Evolutionary conservation across 2,888 invertebrate genomes (phyloP).

Genomic region (Zonitis immaculata): DNA sequence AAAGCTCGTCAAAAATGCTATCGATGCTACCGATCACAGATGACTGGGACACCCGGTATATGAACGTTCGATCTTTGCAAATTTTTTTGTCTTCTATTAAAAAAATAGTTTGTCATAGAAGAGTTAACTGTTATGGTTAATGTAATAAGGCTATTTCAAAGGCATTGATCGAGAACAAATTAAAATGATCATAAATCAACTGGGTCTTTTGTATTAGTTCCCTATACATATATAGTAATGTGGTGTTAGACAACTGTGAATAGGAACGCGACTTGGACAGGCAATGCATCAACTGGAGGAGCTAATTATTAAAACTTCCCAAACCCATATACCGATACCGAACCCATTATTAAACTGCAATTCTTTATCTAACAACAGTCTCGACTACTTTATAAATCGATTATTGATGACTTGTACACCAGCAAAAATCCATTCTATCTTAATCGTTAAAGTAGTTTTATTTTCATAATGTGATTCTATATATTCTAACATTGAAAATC

Average conservation of each 20-base stretch:
- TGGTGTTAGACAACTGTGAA: too few species aligned
- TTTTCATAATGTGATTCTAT: too few species aligned
- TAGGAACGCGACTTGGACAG: constrained; percentile 20
- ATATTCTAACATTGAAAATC: too few species aligned
- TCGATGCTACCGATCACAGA: too few species aligned
- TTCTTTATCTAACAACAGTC: constrained; percentile 23
- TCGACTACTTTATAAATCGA: constrained; percentile 24
- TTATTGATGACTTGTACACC: constrained; percentile 23
- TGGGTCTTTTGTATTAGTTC: constrained; percentile 16
- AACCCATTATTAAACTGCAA: constrained; percentile 24
- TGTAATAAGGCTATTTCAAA: neutral
- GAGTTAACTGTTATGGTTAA: neutral
- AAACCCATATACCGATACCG: constrained; percentile 17
- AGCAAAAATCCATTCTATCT: constrained; percentile 1
- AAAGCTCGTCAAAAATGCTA: too few species aligned
- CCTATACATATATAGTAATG: constrained; percentile 8
- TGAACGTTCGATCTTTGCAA: too few species aligned
- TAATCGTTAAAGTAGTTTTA: too few species aligned
- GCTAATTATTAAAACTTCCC: constrained; percentile 25
- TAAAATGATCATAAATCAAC: constrained; percentile 27
- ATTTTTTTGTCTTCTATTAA: too few species aligned
- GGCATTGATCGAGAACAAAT: constrained; percentile 25
- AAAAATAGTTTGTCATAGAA: too few species aligned
- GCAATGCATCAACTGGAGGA: constrained; percentile 21
- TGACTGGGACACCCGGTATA: too few species aligned